phyloP scores from a whole-genome alignment of 2,113 vertebrate species.

The Dipodomys stephensi region DNA sequence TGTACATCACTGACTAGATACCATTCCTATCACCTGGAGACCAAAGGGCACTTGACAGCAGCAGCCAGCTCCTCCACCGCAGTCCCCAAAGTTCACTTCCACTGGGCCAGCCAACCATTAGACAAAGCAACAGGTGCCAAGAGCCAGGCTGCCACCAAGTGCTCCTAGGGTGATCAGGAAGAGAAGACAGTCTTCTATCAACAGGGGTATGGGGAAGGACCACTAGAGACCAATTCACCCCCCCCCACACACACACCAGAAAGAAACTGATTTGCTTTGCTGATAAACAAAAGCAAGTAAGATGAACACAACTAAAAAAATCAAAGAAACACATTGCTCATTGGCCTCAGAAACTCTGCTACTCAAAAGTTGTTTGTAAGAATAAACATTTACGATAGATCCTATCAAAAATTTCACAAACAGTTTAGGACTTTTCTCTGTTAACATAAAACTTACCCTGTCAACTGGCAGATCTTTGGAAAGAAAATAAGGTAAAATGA shows the following conservation, averaged over 20 bases:
- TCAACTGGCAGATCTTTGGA: neutral
- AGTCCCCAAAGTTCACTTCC: neutral
- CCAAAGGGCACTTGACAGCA: neutral
- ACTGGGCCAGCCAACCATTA: neutral
- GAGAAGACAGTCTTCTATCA: no score
- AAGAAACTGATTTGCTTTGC: no score
- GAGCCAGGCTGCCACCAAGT: no score
- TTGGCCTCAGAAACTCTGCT: neutral
- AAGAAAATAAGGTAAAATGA: neutral
- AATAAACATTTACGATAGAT: slow-evolving; percentile 6
- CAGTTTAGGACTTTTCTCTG: neutral
- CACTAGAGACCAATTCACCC: no score
- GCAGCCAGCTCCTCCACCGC: no score
- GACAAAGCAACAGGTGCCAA: no score
- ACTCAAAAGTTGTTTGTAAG: neutral
- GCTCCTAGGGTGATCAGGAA: no score
- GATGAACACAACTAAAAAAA: no score
- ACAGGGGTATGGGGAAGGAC: no score
- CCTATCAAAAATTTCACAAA: neutral
- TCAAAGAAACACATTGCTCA: no score
- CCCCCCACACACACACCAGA: no score
- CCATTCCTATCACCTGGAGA: neutral
- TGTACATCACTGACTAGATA: neutral
- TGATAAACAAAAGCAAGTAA: no score
- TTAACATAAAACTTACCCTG: neutral